Evolutionary conservation across 2,797 vertebrate genomes (phyloP).

Genomic region (Lepilemur septentrionalis): DNA sequence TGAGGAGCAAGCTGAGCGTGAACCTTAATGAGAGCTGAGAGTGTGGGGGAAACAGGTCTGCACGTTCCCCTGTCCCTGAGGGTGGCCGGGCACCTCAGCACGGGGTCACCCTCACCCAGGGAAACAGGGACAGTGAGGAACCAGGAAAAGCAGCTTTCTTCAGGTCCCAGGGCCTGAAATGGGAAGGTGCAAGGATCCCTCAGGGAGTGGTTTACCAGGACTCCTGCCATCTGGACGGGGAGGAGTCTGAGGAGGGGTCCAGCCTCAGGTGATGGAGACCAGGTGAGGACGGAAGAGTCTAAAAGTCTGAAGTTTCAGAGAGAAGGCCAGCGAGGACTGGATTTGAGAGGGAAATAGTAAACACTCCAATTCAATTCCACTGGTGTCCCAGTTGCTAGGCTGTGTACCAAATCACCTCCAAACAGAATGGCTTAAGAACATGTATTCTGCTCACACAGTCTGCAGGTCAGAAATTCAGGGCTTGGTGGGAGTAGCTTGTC

Average conservation of each 20-base stretch:
- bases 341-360: background rate
- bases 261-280: background rate
- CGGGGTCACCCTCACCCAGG: background rate
- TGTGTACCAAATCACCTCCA: background rate
- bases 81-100: background rate
- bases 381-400: background rate
- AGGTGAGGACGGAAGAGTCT: background rate
- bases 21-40: constrained; percentile 56
- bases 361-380: background rate
- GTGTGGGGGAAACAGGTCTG: background rate
- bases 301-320: background rate
- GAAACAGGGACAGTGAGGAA: background rate
- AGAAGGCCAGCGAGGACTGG: background rate
- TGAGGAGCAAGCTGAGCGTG: constrained; percentile 63
- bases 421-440: background rate
- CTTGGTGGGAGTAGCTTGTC: background rate
- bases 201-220: background rate
- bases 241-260: background rate
- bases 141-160: background rate
- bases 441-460: background rate
- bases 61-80: background rate
- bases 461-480: background rate
- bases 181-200: background rate
- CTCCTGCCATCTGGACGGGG: background rate
- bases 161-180: background rate